phyloP scores from a whole-genome alignment of 2,113 vertebrate species.

The Alligator sinensis region DNA sequence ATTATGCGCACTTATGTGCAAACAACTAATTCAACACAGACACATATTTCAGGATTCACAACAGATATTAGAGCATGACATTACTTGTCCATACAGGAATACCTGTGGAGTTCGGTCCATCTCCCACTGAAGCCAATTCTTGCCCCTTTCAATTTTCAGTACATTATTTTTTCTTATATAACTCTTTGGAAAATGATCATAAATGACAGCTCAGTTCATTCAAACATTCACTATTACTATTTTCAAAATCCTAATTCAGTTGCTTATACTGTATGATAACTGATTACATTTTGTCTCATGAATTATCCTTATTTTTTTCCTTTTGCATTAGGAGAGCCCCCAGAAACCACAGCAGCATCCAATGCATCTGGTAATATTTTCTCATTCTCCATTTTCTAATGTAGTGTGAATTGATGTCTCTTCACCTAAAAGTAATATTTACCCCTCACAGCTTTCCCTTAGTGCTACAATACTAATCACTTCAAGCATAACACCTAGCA shows the following conservation, averaged over 20 bases:
- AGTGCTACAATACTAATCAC: neutral
- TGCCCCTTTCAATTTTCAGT: neutral
- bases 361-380: neutral
- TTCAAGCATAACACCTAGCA: neutral
- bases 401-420: neutral
- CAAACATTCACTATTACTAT: neutral
- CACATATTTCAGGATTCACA: neutral
- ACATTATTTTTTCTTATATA: accelerated
- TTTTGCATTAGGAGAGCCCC: neutral
- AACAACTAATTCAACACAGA: neutral
- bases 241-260: neutral
- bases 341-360: neutral
- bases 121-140: neutral
- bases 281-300: neutral
- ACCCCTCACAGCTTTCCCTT: neutral
- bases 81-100: neutral
- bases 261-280: neutral
- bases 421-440: neutral
- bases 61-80: neutral
- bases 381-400: neutral
- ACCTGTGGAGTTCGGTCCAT: neutral
- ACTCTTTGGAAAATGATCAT: neutral
- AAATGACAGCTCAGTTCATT: neutral
- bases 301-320: neutral
- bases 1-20: neutral